Conservation (phyloP, 2,797 vertebrate species). For the Okamejei kenojei region DNA sequence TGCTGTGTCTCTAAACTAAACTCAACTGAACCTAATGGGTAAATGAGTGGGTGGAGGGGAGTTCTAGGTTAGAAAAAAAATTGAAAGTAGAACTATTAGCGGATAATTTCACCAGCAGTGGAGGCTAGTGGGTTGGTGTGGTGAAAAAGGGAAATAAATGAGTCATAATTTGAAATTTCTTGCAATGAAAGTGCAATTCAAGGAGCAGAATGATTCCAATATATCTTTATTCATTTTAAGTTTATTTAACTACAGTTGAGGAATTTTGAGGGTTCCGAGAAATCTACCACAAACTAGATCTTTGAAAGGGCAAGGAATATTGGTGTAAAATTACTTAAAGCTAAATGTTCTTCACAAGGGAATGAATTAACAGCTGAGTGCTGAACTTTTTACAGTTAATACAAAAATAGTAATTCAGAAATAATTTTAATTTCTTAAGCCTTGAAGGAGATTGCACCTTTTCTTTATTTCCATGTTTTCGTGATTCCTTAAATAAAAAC, state of each 20-base stretch:
- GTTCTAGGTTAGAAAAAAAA: background rate
- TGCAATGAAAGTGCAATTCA: background rate
- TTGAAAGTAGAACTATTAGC: background rate
- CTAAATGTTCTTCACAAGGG: background rate
- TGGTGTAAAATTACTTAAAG: background rate
- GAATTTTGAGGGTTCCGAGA: background rate
- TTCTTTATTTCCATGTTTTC: background rate
- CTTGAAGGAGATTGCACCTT: background rate
- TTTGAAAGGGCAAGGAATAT: background rate
- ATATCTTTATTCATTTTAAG: background rate
- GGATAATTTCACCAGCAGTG: background rate
- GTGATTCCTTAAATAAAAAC: background rate
- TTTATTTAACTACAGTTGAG: background rate
- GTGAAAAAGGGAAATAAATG: background rate
- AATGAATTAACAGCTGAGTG: background rate
- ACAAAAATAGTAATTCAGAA: background rate
- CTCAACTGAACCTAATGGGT: background rate
- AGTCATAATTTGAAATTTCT: background rate
- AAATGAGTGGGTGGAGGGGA: background rate
- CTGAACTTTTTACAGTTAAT: background rate
- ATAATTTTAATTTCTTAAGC: background rate
- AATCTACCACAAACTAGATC: background rate
- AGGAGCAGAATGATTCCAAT: background rate
- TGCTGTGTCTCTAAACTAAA: no score
- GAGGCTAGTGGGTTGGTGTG: background rate